Evolutionary conservation across 2,888 invertebrate species (phyloP).

Genomic region (Penaeus monodon): DNA sequence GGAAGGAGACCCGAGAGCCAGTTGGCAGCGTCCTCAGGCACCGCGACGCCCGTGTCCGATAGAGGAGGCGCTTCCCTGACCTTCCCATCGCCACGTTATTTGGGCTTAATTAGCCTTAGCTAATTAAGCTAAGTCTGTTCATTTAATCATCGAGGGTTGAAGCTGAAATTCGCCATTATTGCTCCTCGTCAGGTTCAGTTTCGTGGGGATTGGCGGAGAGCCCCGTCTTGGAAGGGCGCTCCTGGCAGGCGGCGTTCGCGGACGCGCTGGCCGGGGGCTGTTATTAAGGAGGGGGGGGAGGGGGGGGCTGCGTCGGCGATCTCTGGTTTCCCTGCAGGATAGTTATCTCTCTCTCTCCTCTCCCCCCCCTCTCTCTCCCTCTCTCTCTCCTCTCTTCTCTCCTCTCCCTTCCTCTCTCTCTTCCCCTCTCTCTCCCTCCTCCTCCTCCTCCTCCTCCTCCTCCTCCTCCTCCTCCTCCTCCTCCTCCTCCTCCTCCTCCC

Average conservation of each 20-base stretch:
- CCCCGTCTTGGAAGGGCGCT: too few species aligned
- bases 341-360: background rate
- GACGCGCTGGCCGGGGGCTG: too few species aligned
- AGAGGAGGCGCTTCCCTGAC: too few species aligned
- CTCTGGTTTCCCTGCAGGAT: too few species aligned
- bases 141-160: too few species aligned
- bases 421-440: background rate
- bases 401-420: background rate
- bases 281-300: background rate
- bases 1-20: background rate
- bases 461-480: background rate
- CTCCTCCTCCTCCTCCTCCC: background rate
- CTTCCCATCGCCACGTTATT: too few species aligned
- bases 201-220: too few species aligned
- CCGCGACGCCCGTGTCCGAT: too few species aligned
- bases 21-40: background rate
- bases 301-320: background rate
- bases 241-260: background rate
- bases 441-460: background rate
- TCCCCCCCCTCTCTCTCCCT: background rate
- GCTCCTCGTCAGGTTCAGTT: too few species aligned
- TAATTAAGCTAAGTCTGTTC: too few species aligned
- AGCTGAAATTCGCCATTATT: too few species aligned
- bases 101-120: too few species aligned
- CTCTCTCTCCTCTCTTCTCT: background rate